Percentiles rank a stretch among this genome's conserved stretches.
Evolutionary conservation across 2,797 vertebrate species (phyloP).

Genomic region (Sebastes jordani): DNA sequence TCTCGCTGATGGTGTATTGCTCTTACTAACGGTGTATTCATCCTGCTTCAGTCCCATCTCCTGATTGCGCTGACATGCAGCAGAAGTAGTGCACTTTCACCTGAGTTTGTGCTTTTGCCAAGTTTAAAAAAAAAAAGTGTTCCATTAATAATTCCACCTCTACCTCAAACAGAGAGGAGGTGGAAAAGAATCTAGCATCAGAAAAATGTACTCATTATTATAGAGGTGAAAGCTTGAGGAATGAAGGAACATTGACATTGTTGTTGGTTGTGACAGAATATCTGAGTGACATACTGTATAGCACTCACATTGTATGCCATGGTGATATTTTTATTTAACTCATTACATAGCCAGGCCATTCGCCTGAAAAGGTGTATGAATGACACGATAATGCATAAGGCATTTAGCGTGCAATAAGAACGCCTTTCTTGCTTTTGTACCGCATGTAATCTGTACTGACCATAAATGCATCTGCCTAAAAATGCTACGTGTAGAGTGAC

Average conservation of each 20-base stretch:
- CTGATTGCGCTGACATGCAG: neutral
- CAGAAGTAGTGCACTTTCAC: neutral
- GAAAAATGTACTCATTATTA: neutral
- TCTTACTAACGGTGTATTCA: neutral
- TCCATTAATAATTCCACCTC: neutral
- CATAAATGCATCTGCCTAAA: too few relatives aligned
- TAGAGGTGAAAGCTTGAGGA: neutral
- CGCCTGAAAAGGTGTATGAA: neutral
- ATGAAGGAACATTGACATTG: neutral
- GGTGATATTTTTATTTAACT: too few relatives aligned
- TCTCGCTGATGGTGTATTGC: neutral
- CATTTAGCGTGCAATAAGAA: neutral
- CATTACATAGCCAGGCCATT: too few relatives aligned
- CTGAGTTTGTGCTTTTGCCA: neutral
- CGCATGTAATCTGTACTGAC: neutral
- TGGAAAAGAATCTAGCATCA: neutral
- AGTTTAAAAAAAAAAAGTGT: too few relatives aligned
- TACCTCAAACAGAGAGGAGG: neutral
- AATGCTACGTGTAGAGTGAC: too few relatives aligned
- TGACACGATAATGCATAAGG: fast-evolving
- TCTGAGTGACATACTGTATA: neutral
- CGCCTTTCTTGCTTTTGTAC: neutral
- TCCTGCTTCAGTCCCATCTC: neutral
- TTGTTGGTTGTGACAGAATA: neutral
- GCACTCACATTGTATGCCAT: neutral